Evolutionary conservation across 1,140 invertebrate species (phyloP).

Genomic region (Heterodera schachtii): DNA sequence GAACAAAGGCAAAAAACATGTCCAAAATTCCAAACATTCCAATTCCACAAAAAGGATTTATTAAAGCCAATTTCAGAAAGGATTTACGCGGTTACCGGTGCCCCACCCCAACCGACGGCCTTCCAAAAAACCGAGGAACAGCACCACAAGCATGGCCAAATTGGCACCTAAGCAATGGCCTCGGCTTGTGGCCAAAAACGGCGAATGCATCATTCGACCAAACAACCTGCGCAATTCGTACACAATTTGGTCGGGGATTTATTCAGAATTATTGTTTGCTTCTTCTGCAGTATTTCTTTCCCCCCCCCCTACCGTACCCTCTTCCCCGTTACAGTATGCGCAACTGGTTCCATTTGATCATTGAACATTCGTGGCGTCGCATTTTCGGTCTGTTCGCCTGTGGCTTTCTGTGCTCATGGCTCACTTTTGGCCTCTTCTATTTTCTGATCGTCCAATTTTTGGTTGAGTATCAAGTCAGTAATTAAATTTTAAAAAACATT

Average conservation of each 20-base stretch:
- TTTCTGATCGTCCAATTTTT: conserved; percentile 68
- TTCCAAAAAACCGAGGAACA: background rate
- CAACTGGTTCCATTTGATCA: conserved; percentile 64
- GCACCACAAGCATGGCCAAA: background rate
- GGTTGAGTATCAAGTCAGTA: conserved; percentile 19
- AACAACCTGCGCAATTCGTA: conserved; percentile 37
- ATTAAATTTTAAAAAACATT: background rate
- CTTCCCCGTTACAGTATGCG: conserved; percentile 41
- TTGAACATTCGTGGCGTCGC: conserved; percentile 67
- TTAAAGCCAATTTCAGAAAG: background rate
- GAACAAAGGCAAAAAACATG: background rate
- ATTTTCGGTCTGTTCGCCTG: conserved; percentile 68
- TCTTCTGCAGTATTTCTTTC: background rate
- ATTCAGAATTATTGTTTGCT: too few species aligned
- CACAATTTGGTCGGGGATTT: conserved; percentile 32
- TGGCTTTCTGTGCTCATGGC: conserved; percentile 69
- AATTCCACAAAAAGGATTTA: background rate
- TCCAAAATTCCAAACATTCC: background rate
- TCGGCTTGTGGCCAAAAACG: conserved; percentile 50
- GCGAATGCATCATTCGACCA: conserved; percentile 54
- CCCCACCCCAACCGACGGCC: background rate
- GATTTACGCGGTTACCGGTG: background rate
- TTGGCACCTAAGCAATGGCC: conserved; percentile 2
- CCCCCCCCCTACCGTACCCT: background rate
- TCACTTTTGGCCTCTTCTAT: conserved; percentile 69